Base-by-base conservation (phyloP, 2,888 invertebrate genomes). In the Chaitophorus viminalis region DNA sequence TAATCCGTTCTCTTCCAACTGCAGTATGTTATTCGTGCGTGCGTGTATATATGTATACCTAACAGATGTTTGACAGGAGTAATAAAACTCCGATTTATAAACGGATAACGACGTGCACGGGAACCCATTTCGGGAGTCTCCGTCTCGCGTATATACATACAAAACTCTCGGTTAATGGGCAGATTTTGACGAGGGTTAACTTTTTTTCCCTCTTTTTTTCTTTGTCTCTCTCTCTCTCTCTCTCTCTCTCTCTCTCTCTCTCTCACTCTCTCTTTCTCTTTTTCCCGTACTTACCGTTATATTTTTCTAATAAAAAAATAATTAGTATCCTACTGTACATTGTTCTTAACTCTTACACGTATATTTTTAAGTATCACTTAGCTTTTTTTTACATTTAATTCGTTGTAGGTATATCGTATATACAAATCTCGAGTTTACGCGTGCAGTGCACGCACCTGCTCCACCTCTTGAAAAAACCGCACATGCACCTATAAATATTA, bases 31-130 rank as follows among this genome's bases (percentile, higher is more conserved):
- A 29, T 76, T 29, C 29, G 77, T 31, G 31, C 29, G 5, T 21
- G 77, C 11, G 77, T 18, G 29, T 14, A 6, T 31, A n/a, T 75
- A 31, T 60, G 39, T 54, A 86, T 78, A 78, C 74, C 79, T 60
- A 87, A 87, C 79, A 87, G 85, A 78, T 86, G 85, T 86, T 78
- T 78, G 85, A 86, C 78, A 86, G 70, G 70, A 78, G 85, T 78
- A 86, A 86, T 86, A 86, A 84, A 76, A 84, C 84, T 84, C 75
- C 85, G 85, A 86, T 87, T 79, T 87, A 72, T 87, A 87, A 87
- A 81, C 86, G 86, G 86, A 78, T 87, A 79, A 87, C 79, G 72
- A 79, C 79, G 86, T 60, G 74, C 72, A 21, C 68, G 18, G 85
- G 77, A 86, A 36, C 86, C 79, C 79, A 72, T 87, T 87, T 78